phyloP scores from a whole-genome alignment of 2,888 invertebrate species.

The Xanthostigma xanthostigma region DNA sequence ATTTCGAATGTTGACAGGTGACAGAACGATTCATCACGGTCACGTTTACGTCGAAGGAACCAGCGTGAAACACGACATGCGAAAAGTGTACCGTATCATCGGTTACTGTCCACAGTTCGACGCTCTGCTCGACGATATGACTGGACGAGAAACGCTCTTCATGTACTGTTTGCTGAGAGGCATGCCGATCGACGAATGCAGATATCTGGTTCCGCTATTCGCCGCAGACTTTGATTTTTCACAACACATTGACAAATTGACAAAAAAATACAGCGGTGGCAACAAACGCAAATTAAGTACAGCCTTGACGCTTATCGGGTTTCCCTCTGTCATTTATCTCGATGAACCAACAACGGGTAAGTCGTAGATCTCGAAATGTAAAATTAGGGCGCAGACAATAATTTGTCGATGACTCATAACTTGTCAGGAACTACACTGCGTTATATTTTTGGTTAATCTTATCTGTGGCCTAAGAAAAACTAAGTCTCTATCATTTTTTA shows the following conservation, averaged over 20 bases:
- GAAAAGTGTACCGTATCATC: conserved; percentile 41
- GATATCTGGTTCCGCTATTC: conserved; percentile 27
- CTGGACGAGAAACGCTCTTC: conserved; percentile 50
- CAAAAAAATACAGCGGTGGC: conserved; percentile 52
- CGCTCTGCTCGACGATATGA: conserved; percentile 36
- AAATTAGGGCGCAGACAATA: too few relatives aligned
- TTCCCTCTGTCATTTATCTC: conserved; percentile 50
- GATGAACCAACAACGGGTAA: conserved; percentile 50
- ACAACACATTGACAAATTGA: conserved; percentile 44
- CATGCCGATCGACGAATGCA: conserved; percentile 28
- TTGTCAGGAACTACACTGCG: too few relatives aligned
- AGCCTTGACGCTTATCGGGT: conserved; percentile 52
- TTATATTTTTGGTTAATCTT: too few relatives aligned
- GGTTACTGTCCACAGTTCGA: conserved; percentile 44
- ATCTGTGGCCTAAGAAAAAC: too few relatives aligned
- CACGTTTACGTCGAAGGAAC: conserved; percentile 39
- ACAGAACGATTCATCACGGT: conserved; percentile 53
- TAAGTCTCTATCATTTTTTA: too few relatives aligned
- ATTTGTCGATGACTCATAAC: too few relatives aligned
- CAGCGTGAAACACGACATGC: conserved; percentile 32
- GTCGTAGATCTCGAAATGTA: conserved; percentile 4
- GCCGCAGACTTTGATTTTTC: conserved; percentile 42
- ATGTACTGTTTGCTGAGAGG: conserved; percentile 53
- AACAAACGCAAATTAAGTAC: conserved; percentile 60
- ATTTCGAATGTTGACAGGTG: conserved; percentile 83